Conservation (phyloP, 2,888 invertebrate genomes). For the Apamea monoglypha region DNA sequence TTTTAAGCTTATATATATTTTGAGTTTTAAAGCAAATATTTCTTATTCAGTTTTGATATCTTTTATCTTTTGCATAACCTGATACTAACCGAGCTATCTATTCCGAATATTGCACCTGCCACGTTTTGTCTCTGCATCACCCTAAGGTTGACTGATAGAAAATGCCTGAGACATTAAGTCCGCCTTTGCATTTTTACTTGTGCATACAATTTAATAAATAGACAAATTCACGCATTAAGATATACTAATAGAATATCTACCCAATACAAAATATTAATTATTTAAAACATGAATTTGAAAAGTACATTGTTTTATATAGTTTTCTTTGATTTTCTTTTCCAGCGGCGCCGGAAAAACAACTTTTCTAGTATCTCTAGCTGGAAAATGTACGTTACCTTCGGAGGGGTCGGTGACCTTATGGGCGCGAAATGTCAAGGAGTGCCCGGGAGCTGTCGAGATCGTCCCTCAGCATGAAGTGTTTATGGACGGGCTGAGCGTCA, state of each 20-base stretch:
- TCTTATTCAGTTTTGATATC: background rate
- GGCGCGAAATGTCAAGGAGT: slow-evolving; percentile 84
- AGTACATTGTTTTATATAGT: background rate
- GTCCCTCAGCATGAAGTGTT: slow-evolving; percentile 93
- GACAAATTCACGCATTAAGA: too few species aligned
- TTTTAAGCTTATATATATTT: too few species aligned
- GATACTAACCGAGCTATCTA: too few species aligned
- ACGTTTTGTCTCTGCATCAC: too few species aligned
- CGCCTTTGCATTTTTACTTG: too few species aligned
- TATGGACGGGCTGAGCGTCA: slow-evolving; percentile 91
- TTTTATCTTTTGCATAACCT: background rate
- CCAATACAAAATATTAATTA: too few species aligned
- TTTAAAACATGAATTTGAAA: too few species aligned
- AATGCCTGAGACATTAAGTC: too few species aligned
- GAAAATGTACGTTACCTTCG: slow-evolving; percentile 84
- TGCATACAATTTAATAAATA: too few species aligned
- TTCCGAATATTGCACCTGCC: too few species aligned
- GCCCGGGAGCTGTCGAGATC: slow-evolving; percentile 85
- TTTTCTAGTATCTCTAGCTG: slow-evolving; percentile 88
- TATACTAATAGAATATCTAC: too few species aligned
- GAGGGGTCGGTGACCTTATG: slow-evolving; percentile 85
- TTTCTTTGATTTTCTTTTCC: slow-evolving; percentile 14
- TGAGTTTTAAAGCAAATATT: background rate
- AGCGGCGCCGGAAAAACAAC: slow-evolving; percentile 92
- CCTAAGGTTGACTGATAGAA: too few species aligned